Evolutionary conservation across 2,113 vertebrate genomes (phyloP).

Genomic region (Aix galericulata): DNA sequence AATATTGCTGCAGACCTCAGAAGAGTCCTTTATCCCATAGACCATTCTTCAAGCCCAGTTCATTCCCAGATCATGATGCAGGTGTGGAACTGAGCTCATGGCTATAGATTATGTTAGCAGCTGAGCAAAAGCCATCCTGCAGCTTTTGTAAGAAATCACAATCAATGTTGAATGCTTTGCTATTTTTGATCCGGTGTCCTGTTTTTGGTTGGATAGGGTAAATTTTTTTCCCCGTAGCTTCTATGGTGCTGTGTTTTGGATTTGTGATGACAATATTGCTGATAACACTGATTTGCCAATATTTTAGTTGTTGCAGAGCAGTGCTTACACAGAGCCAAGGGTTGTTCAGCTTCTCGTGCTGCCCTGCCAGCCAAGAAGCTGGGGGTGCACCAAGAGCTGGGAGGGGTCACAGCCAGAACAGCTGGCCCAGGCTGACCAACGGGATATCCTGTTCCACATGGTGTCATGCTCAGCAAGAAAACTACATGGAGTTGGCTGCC

Average conservation of each 20-base stretch:
- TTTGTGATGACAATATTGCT: too few relatives aligned
- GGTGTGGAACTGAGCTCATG: background rate
- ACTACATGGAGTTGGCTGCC: background rate
- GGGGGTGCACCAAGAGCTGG: too few relatives aligned
- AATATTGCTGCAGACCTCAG: background rate
- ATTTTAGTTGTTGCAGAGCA: too few relatives aligned
- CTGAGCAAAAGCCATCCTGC: background rate
- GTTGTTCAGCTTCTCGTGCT: background rate
- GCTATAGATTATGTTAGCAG: background rate
- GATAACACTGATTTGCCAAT: too few relatives aligned
- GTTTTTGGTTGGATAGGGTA: too few relatives aligned
- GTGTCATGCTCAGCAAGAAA: too few relatives aligned
- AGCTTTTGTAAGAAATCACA: background rate
- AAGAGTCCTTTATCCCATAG: background rate
- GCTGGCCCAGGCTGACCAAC: background rate
- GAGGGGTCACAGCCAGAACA: background rate
- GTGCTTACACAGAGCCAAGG: background rate
- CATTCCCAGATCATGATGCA: background rate
- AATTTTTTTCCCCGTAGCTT: too few relatives aligned
- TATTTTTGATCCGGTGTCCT: background rate
- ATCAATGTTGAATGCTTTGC: accelerated
- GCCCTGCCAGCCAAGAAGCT: background rate
- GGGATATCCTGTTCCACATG: too few relatives aligned
- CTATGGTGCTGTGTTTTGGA: too few relatives aligned
- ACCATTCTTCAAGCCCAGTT: background rate